Evolutionary conservation across 2,888 invertebrate species (phyloP).

Genomic region (Conistra vaccinii): DNA sequence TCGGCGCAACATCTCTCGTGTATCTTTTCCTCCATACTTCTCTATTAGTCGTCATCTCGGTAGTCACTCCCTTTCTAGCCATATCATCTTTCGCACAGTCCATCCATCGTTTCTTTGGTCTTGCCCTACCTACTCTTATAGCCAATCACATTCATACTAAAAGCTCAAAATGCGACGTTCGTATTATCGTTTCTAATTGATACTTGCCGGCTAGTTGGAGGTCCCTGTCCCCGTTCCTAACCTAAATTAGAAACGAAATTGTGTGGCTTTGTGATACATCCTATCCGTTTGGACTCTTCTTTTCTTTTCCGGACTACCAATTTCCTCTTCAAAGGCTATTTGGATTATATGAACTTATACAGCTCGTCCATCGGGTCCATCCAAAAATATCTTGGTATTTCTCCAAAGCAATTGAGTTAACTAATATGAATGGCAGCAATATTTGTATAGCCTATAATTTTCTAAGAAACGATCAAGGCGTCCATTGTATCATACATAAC

Average conservation of each 20-base stretch:
- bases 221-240: background rate
- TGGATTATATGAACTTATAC: background rate
- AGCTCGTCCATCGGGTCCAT: background rate
- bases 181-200: background rate
- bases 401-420: background rate
- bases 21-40: background rate
- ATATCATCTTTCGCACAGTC: background rate
- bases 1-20: background rate
- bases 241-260: background rate
- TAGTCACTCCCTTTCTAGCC: background rate
- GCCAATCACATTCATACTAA: background rate
- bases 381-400: background rate
- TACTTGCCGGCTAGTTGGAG: background rate
- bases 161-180: background rate
- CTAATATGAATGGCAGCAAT: background rate
- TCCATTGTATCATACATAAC: conserved; percentile 14
- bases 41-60: background rate
- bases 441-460: background rate
- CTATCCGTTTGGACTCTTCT: background rate
- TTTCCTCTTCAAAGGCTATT: background rate
- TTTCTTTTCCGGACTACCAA: background rate
- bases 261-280: background rate
- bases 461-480: conserved; percentile 39
- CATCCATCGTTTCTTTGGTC: background rate
- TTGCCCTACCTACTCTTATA: background rate